Evolutionary conservation across 2,113 vertebrate genomes (phyloP).

Genomic region (Cyanocitta stelleri): DNA sequence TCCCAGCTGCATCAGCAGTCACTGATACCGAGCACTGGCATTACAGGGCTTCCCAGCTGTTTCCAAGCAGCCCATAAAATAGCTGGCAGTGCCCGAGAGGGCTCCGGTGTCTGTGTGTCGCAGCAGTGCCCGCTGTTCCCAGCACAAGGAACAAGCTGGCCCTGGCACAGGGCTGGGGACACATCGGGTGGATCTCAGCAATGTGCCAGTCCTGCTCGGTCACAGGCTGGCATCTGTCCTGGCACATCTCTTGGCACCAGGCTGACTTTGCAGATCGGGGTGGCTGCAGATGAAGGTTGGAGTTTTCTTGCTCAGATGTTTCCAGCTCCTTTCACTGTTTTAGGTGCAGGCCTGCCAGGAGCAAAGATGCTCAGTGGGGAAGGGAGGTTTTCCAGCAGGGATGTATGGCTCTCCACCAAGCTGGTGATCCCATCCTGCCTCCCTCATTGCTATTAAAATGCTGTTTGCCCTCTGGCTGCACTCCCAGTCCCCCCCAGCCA

Average conservation of each 20-base stretch:
- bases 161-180: neutral
- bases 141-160: neutral
- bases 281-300: neutral
- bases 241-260: neutral
- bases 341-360: neutral
- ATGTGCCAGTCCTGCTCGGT: rapidly evolving
- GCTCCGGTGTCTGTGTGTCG: neutral
- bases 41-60: neutral
- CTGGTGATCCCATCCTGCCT: neutral
- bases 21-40: neutral
- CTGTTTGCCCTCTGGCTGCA: neutral
- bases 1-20: neutral
- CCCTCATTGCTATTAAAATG: neutral
- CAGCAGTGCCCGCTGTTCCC: neutral
- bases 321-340: neutral
- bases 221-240: neutral
- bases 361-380: neutral
- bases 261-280: neutral
- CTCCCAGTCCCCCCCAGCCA: neutral
- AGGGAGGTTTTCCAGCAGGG: neutral
- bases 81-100: neutral
- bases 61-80: neutral
- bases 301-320: neutral
- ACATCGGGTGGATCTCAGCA: rapidly evolving
- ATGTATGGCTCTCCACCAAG: rapidly evolving